Percentiles rank a stretch among this genome's conserved stretches.
Evolutionary conservation across 2,113 vertebrate genomes (phyloP).

Genomic region (Dunckerocampus dactyliophorus): DNA sequence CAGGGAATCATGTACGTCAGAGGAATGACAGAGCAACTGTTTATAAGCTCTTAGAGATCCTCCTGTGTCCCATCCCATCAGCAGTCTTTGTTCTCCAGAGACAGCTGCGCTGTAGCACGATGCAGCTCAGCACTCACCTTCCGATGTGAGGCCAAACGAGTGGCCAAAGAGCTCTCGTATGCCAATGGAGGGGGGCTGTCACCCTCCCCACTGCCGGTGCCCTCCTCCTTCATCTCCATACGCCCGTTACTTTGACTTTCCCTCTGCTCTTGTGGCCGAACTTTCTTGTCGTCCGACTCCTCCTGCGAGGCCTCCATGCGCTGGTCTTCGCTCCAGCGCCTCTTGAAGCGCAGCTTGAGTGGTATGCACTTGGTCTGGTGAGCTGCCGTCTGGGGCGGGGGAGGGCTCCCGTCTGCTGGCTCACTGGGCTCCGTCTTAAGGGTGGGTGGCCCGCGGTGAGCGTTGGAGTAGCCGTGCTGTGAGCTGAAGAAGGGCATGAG

Average conservation of each 20-base stretch:
- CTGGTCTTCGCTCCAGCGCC: slow-evolving; percentile 90
- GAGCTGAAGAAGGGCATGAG: slow-evolving; percentile 57
- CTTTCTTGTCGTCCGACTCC: slow-evolving; percentile 79
- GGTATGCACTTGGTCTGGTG: slow-evolving; percentile 80
- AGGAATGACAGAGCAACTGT: slow-evolving; percentile 45
- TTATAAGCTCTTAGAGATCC: slow-evolving; percentile 39
- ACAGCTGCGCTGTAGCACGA: slow-evolving; percentile 85
- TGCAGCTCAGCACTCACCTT: slow-evolving; percentile 83
- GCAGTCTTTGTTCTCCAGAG: slow-evolving; percentile 87
- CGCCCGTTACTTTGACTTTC: slow-evolving; percentile 53
- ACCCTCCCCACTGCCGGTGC: slow-evolving; percentile 51
- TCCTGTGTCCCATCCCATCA: slow-evolving; percentile 56
- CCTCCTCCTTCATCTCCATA: slow-evolving; percentile 60
- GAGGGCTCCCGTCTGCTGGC: slow-evolving; percentile 39
- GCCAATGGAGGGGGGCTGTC: slow-evolving; percentile 56
- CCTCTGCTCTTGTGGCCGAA: slow-evolving; percentile 65
- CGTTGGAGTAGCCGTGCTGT: slow-evolving; percentile 36
- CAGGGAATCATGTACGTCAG: slow-evolving; percentile 44
- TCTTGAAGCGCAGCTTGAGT: slow-evolving; percentile 87
- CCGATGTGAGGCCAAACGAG: slow-evolving; percentile 51
- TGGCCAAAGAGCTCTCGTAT: slow-evolving; percentile 49
- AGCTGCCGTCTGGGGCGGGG: slow-evolving; percentile 45
- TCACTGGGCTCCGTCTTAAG: slow-evolving; percentile 70
- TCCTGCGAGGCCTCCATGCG: slow-evolving; percentile 79
- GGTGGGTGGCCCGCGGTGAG: slow-evolving; percentile 29